Evolutionary conservation across 2,888 invertebrate species (phyloP), one percentile per base, ranked within the genome.

Genomic region (Ophion slaviceki): DNA sequence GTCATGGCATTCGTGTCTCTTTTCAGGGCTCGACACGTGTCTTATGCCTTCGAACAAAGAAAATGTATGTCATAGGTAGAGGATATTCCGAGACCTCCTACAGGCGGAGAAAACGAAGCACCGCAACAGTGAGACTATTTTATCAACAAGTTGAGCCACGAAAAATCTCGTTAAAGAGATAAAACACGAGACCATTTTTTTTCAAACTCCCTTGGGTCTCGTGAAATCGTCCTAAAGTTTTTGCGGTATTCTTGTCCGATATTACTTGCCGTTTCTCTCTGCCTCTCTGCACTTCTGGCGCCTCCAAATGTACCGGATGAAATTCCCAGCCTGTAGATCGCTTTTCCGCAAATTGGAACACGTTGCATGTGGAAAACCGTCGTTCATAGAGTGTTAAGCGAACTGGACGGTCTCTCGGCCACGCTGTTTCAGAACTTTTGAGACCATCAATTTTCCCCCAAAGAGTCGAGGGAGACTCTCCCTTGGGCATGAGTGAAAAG

Each of bases 401-500:
- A 72, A 70, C 71, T 76, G 62, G 75, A 72, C 57, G 68, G 64
- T 79, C 71, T 71, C 75, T 76, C 71, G 76, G 76, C 77, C 80
- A 61, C 66, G 61, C 59, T 70, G 71, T 66, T 77, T 74, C 24
- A 71, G 61, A 84, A 81, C 53, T 76, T 84, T 81, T 77, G 62
- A 77, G 72, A 71, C 77, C 81, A 81, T 77, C 81, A 62, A 80
- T 80, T 74, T 81, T 59, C 61, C 61, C 24, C 20, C 66, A n/a
- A 47, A 61, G 77, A 68, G 66, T 45, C 66, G 47, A 20, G 75
- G 59, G 62, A 53, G 20, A n/a, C 61, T 32, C 70, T 32, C 28
- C 24, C 17, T 36, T 11, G 14, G 45, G 70, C 70, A 61, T 17
- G 74, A 78, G 67, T 36, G 24, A 62, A 74, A 78, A 67, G 67